Conservation (phyloP, 2,888 invertebrate genomes). For the Hyposoter didymator region DNA sequence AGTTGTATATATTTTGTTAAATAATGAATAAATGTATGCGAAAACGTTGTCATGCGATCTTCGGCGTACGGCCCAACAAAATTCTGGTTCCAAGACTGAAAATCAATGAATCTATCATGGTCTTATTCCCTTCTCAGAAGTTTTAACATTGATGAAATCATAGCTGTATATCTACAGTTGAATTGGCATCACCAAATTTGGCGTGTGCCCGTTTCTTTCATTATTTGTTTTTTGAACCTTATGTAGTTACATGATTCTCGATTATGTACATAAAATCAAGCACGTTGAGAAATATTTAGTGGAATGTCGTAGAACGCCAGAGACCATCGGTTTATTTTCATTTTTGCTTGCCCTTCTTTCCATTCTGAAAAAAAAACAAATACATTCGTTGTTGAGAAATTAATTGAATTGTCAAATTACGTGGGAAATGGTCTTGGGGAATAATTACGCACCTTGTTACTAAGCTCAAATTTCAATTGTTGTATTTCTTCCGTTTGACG, state of each 20-base stretch:
- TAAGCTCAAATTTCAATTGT: conserved; percentile 87
- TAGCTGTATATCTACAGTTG: conserved; percentile 70
- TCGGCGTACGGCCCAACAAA: background rate
- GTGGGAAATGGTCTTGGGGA: background rate
- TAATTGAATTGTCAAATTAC: background rate
- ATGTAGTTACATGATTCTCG: conserved; percentile 55
- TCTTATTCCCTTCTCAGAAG: conserved; percentile 74
- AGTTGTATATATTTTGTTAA: conserved; percentile 58
- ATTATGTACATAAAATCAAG: conserved; percentile 78
- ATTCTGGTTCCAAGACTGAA: conserved; percentile 34
- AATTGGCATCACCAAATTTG: conserved; percentile 66
- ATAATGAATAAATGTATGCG: conserved; percentile 45
- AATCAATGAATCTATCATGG: conserved; percentile 44
- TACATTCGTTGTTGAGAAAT: background rate
- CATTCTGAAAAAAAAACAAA: conserved; percentile 78
- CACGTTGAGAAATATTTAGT: conserved; percentile 74
- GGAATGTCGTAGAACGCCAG: conserved; percentile 78
- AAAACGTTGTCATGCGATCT: conserved; percentile 12
- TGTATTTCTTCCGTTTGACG: conserved; percentile 92
- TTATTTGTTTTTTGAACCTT: conserved; percentile 30
- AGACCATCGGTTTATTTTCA: conserved; percentile 70
- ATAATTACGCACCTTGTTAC: conserved; percentile 84
- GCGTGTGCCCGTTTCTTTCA: conserved; percentile 36
- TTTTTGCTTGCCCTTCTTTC: conserved; percentile 80
- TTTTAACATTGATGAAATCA: conserved; percentile 72